Conservation (phyloP, 2,888 invertebrate genomes). For the Aphodius granarius region DNA sequence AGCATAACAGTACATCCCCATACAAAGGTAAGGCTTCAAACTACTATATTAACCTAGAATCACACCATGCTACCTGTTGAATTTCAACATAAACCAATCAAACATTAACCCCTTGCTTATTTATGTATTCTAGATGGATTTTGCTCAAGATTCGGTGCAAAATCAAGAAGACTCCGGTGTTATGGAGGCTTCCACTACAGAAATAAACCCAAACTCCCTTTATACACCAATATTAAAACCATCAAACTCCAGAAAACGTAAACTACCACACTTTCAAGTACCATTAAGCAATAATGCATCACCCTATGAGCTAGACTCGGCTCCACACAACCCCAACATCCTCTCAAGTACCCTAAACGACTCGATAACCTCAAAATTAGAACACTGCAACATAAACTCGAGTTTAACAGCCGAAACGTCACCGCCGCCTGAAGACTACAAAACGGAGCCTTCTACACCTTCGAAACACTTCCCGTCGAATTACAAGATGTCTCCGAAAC, state of each 20-base stretch:
- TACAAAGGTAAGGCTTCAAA: background rate
- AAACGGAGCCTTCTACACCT: slow-evolving; percentile 13
- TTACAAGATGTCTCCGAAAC: slow-evolving; percentile 10
- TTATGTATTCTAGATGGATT: background rate
- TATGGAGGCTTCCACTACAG: background rate
- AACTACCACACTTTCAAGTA: background rate
- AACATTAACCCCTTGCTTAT: background rate
- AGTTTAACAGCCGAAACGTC: slow-evolving; percentile 31
- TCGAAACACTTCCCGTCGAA: background rate
- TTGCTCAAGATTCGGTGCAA: background rate
- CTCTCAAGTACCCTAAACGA: slow-evolving; percentile 47
- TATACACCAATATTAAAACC: background rate
- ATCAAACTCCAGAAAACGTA: background rate
- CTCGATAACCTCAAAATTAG: slow-evolving; percentile 43
- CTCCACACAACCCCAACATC: slow-evolving; percentile 3
- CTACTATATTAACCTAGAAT: background rate
- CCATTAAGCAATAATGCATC: background rate
- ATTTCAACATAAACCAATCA: background rate
- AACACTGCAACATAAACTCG: slow-evolving; percentile 39
- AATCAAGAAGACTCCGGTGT: background rate
- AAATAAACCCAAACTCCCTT: background rate
- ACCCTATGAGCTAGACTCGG: background rate
- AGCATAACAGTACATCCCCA: background rate
- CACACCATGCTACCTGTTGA: background rate
- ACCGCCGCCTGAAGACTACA: background rate